Evolutionary conservation across 2,797 vertebrate species (phyloP).

Genomic region (Zenarchopterus dispar): DNA sequence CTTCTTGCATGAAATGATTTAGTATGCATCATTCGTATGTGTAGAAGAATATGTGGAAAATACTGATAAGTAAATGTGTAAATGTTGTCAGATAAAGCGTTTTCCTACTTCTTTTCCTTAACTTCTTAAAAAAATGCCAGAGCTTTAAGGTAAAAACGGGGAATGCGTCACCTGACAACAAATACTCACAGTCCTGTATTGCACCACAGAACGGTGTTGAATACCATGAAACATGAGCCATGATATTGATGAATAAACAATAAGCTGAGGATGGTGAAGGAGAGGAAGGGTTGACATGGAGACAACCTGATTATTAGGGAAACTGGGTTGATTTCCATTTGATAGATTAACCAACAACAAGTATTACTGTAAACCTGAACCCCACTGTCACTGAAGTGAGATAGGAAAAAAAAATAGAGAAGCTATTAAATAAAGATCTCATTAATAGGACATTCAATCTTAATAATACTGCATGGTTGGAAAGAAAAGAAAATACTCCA

Average conservation of each 20-base stretch:
- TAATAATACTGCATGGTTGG: constrained; percentile 46
- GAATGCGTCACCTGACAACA: constrained; percentile 27
- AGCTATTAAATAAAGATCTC: constrained; percentile 4
- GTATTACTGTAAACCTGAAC: constrained; percentile 22
- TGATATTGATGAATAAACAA: constrained; percentile 67
- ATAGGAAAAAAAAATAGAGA: constrained; percentile 26
- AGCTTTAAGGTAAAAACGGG: constrained; percentile 1
- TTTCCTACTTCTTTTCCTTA: constrained; percentile 1
- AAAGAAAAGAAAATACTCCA: constrained; percentile 45
- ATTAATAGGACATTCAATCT: constrained; percentile 4
- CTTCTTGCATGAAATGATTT: constrained; percentile 24
- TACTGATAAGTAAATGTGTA: constrained; percentile 20
- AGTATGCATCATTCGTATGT: not conserved
- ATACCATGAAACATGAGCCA: constrained; percentile 55
- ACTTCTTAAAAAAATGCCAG: constrained; percentile 3
- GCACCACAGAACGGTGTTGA: constrained; percentile 24
- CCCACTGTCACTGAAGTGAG: constrained; percentile 37
- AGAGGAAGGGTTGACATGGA: constrained; percentile 32
- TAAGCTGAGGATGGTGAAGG: constrained; percentile 33
- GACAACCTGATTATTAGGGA: constrained; percentile 39
- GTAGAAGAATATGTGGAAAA: constrained; percentile 16
- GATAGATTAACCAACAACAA: constrained; percentile 3
- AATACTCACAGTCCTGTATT: constrained; percentile 12
- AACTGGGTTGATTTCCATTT: constrained; percentile 33
- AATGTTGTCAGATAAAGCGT: constrained; percentile 30